These are phyloP conservation scores for Condylostylus longicornis DNA, from an alignment of 1,140 invertebrate genomes.

Conservation along the genomic window DNA sequence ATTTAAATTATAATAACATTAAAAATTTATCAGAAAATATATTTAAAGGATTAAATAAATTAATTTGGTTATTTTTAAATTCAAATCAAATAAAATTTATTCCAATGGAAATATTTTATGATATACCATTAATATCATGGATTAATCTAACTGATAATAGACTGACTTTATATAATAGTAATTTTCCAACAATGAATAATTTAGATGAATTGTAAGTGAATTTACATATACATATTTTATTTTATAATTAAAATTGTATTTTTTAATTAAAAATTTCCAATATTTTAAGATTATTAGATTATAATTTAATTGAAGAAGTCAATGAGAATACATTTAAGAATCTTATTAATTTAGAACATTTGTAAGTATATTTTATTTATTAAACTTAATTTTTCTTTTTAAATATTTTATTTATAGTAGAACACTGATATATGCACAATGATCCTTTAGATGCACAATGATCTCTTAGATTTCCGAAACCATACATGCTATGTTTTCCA, in stretches of 20 bases:
- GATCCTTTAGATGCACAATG: too few relatives aligned
- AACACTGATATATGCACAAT: too few relatives aligned
- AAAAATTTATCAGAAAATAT: conserved; percentile 27
- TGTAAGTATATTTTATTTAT: conserved; percentile 32
- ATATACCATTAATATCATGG: conserved; percentile 31
- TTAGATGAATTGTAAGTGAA: conserved; percentile 41
- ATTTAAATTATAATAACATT: conserved; percentile 34
- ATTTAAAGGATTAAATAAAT: conserved; percentile 28
- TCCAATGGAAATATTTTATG: conserved; percentile 29
- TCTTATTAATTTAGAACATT: conserved; percentile 31
- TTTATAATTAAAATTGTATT: too few relatives aligned
- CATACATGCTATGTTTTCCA: too few relatives aligned
- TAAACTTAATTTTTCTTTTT: too few relatives aligned
- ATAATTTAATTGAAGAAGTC: conserved; percentile 34
- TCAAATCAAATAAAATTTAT: conserved; percentile 27
- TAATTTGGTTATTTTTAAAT: conserved; percentile 33
- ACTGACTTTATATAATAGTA: conserved; percentile 30
- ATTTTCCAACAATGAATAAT: conserved; percentile 33
- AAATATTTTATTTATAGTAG: not conserved
- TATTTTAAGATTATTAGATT: conserved; percentile 32
- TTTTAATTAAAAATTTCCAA: too few relatives aligned
- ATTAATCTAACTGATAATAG: conserved; percentile 37
- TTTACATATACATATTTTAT: too few relatives aligned
- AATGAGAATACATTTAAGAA: conserved; percentile 31
- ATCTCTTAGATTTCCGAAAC: too few relatives aligned